phyloP scores from a whole-genome alignment of 2,888 invertebrate species.

The Phrixothrix hirtus region DNA sequence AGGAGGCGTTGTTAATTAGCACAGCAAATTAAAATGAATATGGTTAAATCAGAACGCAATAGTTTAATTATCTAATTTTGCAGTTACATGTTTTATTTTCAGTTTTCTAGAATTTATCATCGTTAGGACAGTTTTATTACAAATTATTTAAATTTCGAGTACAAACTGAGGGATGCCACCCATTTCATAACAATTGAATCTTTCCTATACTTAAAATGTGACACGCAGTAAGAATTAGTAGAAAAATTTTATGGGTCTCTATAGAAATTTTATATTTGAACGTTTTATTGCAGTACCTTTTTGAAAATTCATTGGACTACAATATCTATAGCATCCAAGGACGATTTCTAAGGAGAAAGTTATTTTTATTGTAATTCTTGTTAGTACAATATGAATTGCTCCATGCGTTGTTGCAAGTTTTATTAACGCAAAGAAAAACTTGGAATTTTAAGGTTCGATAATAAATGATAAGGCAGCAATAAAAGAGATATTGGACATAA shows the following conservation, averaged over 20 bases:
- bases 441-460: neutral
- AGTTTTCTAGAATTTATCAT: too few species aligned
- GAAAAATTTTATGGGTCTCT: conserved; percentile 15
- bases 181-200: neutral
- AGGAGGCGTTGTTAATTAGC: too few species aligned
- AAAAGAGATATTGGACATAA: conserved; percentile 10
- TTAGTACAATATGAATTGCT: conserved; percentile 4
- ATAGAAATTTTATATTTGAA: neutral
- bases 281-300: conserved; percentile 18
- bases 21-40: too few species aligned
- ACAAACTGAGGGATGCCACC: too few species aligned
- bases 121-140: too few species aligned
- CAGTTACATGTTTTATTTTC: too few species aligned
- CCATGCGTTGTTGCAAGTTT: neutral
- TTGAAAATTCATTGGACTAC: conserved; percentile 10
- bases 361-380: neutral
- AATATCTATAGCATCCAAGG: conserved; percentile 5
- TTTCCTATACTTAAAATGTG: conserved; percentile 4
- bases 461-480: conserved; percentile 7
- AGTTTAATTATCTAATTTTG: too few species aligned
- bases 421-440: neutral
- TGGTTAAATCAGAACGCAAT: too few species aligned
- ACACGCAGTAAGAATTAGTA: conserved; percentile 8
- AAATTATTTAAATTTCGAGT: too few species aligned
- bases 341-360: conserved; percentile 9